Percentiles rank a stretch among this genome's conserved stretches.
Conservation (phyloP, 2,888 invertebrate species). For the Sipunculus nudus region DNA sequence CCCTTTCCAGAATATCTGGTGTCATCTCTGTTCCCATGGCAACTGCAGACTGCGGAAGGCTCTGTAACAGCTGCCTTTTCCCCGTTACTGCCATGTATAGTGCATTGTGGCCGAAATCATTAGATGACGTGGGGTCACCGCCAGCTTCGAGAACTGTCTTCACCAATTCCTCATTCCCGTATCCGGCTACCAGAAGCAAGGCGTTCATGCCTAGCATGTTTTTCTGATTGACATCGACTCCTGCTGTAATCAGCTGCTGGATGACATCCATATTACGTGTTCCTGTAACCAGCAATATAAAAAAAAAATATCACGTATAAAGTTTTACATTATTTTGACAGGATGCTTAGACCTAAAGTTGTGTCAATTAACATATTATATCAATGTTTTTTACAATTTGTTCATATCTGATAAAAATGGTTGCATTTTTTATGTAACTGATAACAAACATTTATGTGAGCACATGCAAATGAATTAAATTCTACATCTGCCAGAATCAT, state of each 20-base stretch:
- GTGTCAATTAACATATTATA: no score
- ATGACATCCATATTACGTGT: constrained; percentile 40
- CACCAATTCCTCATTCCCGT: constrained; percentile 39
- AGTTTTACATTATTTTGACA: not conserved
- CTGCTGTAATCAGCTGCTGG: constrained; percentile 28
- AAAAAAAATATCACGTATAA: not conserved
- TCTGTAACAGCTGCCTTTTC: no score
- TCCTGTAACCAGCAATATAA: constrained; percentile 19
- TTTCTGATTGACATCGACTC: constrained; percentile 44
- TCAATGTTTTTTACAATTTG: no score
- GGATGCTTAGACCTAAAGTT: no score
- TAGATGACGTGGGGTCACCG: constrained; percentile 37
- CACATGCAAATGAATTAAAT: no score
- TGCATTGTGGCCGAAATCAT: constrained; percentile 45
- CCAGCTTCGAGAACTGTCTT: constrained; percentile 37
- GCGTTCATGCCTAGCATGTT: constrained; percentile 47
- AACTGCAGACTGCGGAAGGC: no score
- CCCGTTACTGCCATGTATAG: constrained; percentile 39
- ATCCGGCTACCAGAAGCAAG: constrained; percentile 42
- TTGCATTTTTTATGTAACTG: not conserved
- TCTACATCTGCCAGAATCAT: no score
- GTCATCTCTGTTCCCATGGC: no score
- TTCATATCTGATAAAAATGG: not conserved
- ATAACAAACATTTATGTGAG: no score
- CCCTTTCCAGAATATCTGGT: no score